These are phyloP conservation scores for Dexiosoma caninum DNA, from an alignment of 2,888 invertebrate species.

Conservation along the genomic window DNA sequence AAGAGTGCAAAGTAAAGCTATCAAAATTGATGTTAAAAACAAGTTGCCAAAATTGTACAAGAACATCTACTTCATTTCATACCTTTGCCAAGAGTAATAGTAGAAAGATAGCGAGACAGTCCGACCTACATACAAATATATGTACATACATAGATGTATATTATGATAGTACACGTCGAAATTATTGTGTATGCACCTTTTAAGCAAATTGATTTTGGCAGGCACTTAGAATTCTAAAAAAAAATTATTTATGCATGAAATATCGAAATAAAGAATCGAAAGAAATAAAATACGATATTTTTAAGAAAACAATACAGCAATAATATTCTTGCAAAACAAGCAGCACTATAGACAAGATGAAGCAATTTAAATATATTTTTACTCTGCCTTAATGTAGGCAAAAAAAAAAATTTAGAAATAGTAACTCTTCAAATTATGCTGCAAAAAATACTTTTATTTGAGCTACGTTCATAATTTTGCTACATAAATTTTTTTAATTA, in stretches of 20 bases:
- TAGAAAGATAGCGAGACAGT: not conserved
- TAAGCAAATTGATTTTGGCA: constrained; percentile 65
- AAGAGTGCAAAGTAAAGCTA: constrained; percentile 20
- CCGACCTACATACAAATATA: not conserved
- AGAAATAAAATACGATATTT: not conserved
- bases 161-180: constrained; percentile 46
- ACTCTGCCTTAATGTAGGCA: constrained; percentile 8
- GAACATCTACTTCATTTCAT: not conserved
- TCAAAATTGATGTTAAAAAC: constrained; percentile 38
- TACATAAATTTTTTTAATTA: no score
- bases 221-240: constrained; percentile 54
- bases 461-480: no score
- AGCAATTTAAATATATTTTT: constrained; percentile 33
- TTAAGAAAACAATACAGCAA: not conserved
- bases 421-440: no score
- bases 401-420: no score
- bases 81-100: constrained; percentile 8
- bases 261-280: constrained; percentile 40
- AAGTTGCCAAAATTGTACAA: constrained; percentile 36
- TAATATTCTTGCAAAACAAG: not conserved
- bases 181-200: constrained; percentile 56
- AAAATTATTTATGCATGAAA: constrained; percentile 51
- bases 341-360: not conserved
- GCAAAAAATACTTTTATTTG: no score
- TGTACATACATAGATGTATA: not conserved